Evolutionary conservation across 2,113 vertebrate genomes (phyloP).

Genomic region (Odocoileus hemionus): DNA sequence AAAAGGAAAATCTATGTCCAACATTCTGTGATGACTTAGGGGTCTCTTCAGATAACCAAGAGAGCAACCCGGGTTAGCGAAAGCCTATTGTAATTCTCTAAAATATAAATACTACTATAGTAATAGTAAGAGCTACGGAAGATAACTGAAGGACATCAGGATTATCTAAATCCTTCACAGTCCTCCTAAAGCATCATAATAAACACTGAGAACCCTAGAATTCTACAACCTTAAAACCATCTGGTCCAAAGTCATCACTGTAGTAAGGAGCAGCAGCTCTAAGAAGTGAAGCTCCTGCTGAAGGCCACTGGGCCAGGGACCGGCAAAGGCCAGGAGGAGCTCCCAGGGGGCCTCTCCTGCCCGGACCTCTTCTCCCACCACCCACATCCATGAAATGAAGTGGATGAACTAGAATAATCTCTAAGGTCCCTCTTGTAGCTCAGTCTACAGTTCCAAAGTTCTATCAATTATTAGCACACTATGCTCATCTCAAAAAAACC

Average conservation of each 20-base stretch:
- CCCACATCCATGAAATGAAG: not conserved
- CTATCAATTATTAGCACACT: not conserved
- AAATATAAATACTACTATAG: not conserved
- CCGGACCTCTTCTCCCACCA: not conserved
- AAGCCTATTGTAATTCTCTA: conserved; percentile 10
- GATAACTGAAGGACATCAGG: conserved; percentile 38
- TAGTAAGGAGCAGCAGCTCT: not conserved
- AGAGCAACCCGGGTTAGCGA: conserved; percentile 6
- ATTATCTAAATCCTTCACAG: conserved; percentile 34
- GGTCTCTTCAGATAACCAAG: conserved; percentile 20
- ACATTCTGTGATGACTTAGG: not conserved
- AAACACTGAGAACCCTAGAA: not conserved
- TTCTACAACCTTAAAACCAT: not conserved
- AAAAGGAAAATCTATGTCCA: conserved; percentile 2
- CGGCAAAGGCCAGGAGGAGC: not conserved
- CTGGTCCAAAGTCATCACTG: not conserved
- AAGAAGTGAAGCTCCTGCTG: not conserved
- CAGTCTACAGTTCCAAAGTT: not conserved
- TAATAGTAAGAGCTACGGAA: not conserved
- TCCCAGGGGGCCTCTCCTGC: not conserved
- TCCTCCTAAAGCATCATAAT: not conserved
- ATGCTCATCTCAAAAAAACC: not conserved
- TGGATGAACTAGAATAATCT: not conserved
- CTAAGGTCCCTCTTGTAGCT: not conserved
- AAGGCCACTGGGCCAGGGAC: not conserved